Evolutionary conservation across 2,797 vertebrate species (phyloP).

Genomic region (Potorous gilbertii): DNA sequence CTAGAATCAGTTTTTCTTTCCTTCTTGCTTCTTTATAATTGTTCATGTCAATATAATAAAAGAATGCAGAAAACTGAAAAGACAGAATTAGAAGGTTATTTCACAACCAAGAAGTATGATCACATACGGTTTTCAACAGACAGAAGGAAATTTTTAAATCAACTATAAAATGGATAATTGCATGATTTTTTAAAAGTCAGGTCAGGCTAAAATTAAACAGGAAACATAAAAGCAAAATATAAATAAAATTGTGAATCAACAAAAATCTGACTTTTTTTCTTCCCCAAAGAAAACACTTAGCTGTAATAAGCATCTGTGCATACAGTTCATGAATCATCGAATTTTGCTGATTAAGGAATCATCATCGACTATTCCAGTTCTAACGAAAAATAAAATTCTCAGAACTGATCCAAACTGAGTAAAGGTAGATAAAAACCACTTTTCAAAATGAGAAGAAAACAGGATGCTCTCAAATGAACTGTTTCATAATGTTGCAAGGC

Average conservation of each 20-base stretch:
- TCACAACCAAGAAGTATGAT: background rate
- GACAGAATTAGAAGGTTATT: background rate
- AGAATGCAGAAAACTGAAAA: background rate
- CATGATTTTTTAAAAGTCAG: background rate
- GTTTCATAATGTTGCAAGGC: background rate
- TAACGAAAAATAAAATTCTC: constrained; percentile 58
- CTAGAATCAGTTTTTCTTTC: background rate
- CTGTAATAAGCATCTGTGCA: background rate
- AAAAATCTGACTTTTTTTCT: background rate
- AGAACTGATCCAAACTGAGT: constrained; percentile 58
- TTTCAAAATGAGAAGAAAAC: constrained; percentile 44
- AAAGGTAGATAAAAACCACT: constrained; percentile 14
- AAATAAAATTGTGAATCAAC: background rate
- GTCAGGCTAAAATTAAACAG: background rate
- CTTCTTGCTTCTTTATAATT: background rate
- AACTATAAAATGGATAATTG: background rate
- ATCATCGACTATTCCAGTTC: constrained; percentile 43
- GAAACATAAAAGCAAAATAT: constrained; percentile 8
- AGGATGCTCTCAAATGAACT: constrained; percentile 47
- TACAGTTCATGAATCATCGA: background rate
- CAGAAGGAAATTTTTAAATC: background rate
- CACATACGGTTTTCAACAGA: background rate
- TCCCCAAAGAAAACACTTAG: background rate
- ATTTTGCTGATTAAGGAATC: constrained; percentile 22
- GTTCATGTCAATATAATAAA: background rate